Base-by-base conservation (phyloP, 2,888 invertebrate species). In the Gisinianus flammeolus region DNA sequence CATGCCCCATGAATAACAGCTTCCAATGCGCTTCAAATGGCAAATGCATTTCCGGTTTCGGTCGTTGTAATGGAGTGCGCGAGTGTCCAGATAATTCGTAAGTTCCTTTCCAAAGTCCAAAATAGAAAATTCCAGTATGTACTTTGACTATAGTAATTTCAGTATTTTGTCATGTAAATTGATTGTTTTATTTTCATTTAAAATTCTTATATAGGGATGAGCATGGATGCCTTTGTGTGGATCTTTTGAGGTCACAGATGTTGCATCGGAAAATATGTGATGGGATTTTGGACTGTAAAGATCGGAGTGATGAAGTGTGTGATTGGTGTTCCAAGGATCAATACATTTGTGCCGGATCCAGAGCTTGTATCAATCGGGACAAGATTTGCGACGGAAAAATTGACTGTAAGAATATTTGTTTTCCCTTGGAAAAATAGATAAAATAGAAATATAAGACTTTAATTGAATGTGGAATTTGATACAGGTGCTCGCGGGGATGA, bases 251-350 rank as follows among this genome's bases (percentile, higher is more conserved):
- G 77, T 91, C 92, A 0, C 92, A 93, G 85, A 90, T 91, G 81
- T 88, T 92, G 0, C 88, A 91, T 80, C 89, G 92, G 19, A 93
- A 94, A 87, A 91, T 94, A 71, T 94, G 94, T 85, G 94, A 94
- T 85, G 93, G 93, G 12, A 12, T 62, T 1, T 19, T 1, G 1
- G 62, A 26, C 22, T 62, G 62, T 62, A 12, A 35, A 12, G 35
- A 35, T 35, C 12, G 5, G 35, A 35, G 35, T 35, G 35, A 35
- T 12, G 35, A 35, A 12, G 35, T 35, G 35, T 35, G 35, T 93
- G 93, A 92, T 62, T 93, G 93, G 93, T 93, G 93, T 85, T 87
- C 88, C 78, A 90, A 91, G 69, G 90, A 90, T 0, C 92, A 93
- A 86, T 93, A 92, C 85, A 91, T 93, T 1, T 93, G 93, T 85